Evolutionary conservation across 2,797 vertebrate species (phyloP).

Genomic region (Lepus oiostolus): DNA sequence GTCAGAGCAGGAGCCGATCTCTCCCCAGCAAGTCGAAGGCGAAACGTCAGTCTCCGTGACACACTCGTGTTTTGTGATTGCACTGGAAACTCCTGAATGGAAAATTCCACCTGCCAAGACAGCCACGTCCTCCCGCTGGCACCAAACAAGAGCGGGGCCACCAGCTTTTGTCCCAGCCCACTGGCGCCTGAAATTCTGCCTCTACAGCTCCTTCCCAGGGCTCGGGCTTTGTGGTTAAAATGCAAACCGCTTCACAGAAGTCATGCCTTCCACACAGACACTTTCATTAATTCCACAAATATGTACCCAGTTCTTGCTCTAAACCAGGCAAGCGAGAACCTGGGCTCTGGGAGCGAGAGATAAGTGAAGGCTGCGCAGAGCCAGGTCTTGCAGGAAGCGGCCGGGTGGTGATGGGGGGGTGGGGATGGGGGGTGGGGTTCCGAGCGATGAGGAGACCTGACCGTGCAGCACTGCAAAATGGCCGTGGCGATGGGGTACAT

Average conservation of each 20-base stretch:
- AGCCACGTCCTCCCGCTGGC: neutral
- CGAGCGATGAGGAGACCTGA: too few species aligned
- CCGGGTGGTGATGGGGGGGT: neutral
- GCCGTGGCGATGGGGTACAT: rapidly evolving
- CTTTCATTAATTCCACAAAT: slow-evolving; percentile 70
- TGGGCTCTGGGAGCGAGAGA: slow-evolving; percentile 49
- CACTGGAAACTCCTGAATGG: neutral
- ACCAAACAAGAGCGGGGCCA: neutral
- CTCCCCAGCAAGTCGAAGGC: neutral
- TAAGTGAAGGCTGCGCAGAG: slow-evolving; percentile 50
- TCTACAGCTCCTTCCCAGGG: neutral
- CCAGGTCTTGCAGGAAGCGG: slow-evolving; percentile 15
- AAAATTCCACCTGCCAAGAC: slow-evolving; percentile 21
- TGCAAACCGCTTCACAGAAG: neutral
- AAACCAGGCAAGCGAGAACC: neutral
- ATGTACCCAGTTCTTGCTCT: slow-evolving; percentile 63
- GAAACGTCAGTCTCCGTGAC: slow-evolving; percentile 32
- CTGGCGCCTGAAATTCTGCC: neutral
- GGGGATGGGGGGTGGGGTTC: too few species aligned
- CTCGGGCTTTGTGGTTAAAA: slow-evolving; percentile 54
- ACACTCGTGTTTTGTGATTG: neutral
- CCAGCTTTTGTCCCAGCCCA: neutral
- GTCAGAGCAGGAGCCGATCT: neutral
- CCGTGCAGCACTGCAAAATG: too few species aligned
- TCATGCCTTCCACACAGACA: neutral